These are phyloP conservation scores for Eubasilissa regina DNA, from an alignment of 1,140 invertebrate genomes.

Conservation along the genomic window DNA sequence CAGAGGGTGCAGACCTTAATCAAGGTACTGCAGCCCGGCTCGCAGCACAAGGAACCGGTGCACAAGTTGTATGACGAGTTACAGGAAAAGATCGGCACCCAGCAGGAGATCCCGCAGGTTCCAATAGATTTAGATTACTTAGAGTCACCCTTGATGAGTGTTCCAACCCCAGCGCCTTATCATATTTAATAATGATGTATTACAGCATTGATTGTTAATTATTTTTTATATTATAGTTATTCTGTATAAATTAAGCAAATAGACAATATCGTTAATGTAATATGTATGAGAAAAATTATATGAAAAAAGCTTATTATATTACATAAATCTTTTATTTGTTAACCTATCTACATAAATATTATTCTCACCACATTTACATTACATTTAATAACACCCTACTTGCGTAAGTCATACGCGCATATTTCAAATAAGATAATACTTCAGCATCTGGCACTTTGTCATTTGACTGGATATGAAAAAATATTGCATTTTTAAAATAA, in stretches of 20 bases:
- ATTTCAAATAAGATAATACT: too few species aligned
- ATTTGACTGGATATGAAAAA: too few species aligned
- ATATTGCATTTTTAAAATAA: too few species aligned
- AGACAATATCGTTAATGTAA: constrained; percentile 50
- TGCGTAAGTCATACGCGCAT: too few species aligned
- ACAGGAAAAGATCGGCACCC: constrained; percentile 83
- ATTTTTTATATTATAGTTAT: constrained; percentile 18
- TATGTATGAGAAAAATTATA: background rate
- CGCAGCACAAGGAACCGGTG: constrained; percentile 88
- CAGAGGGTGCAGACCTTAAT: constrained; percentile 85
- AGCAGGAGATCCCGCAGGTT: constrained; percentile 77
- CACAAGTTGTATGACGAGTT: constrained; percentile 85
- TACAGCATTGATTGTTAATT: constrained; percentile 6
- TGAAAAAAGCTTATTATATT: too few species aligned
- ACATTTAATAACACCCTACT: too few species aligned
- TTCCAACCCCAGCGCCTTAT: constrained; percentile 86
- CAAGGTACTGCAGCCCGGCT: constrained; percentile 90
- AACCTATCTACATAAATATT: too few species aligned
- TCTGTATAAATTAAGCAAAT: constrained; percentile 12
- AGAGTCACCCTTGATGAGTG: constrained; percentile 89
- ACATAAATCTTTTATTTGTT: too few species aligned
- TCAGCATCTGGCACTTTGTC: too few species aligned
- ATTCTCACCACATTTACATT: too few species aligned
- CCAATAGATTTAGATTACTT: constrained; percentile 82
- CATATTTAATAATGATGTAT: constrained; percentile 63